Evolutionary conservation across 2,113 vertebrate genomes (phyloP), one percentile per base, ranked within the genome.

Genomic region (Furnarius figulus): DNA sequence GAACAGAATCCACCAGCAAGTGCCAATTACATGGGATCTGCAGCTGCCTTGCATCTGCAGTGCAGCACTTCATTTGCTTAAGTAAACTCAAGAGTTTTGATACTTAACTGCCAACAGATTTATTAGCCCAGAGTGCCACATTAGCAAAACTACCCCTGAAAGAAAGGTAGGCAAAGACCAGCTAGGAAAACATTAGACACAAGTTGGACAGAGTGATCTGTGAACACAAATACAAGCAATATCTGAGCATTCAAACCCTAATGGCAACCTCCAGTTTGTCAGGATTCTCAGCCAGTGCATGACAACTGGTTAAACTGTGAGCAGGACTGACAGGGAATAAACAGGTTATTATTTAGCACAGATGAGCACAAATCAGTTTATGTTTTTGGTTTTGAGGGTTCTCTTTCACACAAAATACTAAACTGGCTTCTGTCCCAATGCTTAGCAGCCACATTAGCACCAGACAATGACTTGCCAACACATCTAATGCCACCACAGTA

Each of bases 41-140:
- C 82, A 88, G 94, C 58, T 94, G 89, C 87, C 65, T 85, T 82
- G 27, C 58, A 90, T 86, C 78, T 91, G 90, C 82, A 90, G 44
- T n/a, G 82, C 85, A 80, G 75, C 63, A 95, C 42, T 24, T 92
- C 58, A 79, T 87, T 85, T 77, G 83, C 47, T 46, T 94, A 74
- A 90, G 86, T 76, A 88, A 96, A 90, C 53, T 42, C 37, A 27
- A 63, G 55, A 90, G 62, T 81, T 88, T 66, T 66, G 72, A 47
- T 80, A 74, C 8, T 66, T 77, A 71, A 70, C 50, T 55, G 59
- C 59, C 46, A 90, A 73, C 21, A 77, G 55, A 92, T 59, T 71
- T 44, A 82, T 47, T 61, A 92, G 75, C 9, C 37, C 44, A 5
- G 46, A 79, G n/a, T 37, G 25, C 27, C 79, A 83, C 53, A 62